These are phyloP conservation scores for Andrena cerasifolii DNA, from an alignment of 1,140 invertebrate species.

Conservation along the genomic window DNA sequence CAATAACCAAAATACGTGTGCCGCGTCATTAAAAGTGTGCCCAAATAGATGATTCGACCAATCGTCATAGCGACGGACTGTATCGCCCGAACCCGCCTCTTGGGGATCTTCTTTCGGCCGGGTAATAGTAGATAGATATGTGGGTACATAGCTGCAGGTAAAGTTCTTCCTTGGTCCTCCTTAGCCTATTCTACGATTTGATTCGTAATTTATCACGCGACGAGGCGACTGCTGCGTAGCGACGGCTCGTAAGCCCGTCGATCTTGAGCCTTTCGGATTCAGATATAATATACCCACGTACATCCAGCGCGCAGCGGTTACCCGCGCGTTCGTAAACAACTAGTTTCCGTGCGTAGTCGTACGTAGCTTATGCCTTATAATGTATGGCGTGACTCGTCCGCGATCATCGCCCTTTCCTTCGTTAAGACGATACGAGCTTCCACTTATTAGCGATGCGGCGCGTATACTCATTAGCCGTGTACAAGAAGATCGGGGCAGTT, in stretches of 20 bases:
- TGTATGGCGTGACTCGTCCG: background rate
- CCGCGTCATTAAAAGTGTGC: too few species aligned
- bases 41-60: too few species aligned
- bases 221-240: too few species aligned
- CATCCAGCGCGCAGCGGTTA: background rate
- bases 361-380: background rate
- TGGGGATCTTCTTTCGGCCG: too few species aligned
- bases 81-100: too few species aligned
- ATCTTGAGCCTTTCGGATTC: too few species aligned
- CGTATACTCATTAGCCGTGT: background rate
- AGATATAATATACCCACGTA: too few species aligned
- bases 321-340: background rate
- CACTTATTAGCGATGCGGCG: constrained; percentile 4
- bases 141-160: background rate
- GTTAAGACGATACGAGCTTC: background rate
- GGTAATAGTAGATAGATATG: too few species aligned
- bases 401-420: background rate
- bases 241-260: too few species aligned
- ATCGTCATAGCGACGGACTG: too few species aligned
- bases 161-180: background rate
- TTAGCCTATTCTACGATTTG: background rate
- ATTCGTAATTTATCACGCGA: background rate
- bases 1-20: too few species aligned
- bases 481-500: background rate
- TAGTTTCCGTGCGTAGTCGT: background rate